phyloP scores from a whole-genome alignment of 2,888 invertebrate genomes.

The Smittia sp. region DNA sequence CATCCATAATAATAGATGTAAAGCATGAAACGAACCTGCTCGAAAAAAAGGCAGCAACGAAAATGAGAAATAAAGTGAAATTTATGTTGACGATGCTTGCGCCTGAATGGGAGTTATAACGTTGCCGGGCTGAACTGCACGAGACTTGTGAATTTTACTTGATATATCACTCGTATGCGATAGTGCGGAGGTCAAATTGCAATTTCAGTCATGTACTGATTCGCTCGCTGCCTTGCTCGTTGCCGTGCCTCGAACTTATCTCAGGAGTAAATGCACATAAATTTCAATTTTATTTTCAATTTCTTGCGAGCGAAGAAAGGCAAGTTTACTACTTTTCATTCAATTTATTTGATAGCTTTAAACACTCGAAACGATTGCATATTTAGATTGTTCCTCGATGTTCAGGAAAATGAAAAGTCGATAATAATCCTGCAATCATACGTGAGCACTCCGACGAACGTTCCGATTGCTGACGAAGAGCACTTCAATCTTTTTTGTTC shows the following conservation, averaged over 20 bases:
- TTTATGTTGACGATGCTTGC: slow-evolving; percentile 27
- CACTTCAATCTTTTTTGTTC: background rate
- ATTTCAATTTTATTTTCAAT: slow-evolving; percentile 23
- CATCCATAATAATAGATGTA: slow-evolving; percentile 8
- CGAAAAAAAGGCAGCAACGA: background rate
- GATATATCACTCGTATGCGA: background rate
- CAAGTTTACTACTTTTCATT: background rate
- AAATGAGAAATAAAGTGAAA: slow-evolving; percentile 30
- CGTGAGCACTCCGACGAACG: too few relatives aligned
- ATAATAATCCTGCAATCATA: too few relatives aligned
- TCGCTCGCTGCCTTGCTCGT: background rate
- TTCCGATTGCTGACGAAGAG: slow-evolving; percentile 33
- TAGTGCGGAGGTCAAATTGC: slow-evolving; percentile 30
- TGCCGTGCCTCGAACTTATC: background rate
- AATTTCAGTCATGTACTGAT: slow-evolving; percentile 33
- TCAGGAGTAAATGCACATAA: background rate
- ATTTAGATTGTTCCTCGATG: too few relatives aligned
- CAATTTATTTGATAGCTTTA: background rate
- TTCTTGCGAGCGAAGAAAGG: background rate
- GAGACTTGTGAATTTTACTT: background rate
- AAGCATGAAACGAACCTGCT: background rate
- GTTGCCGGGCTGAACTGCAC: background rate
- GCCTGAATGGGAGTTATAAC: background rate
- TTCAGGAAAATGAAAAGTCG: too few relatives aligned
- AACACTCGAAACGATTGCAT: background rate